Conservation (phyloP, 2,888 invertebrate genomes). For the Tanypteryx hageni region DNA sequence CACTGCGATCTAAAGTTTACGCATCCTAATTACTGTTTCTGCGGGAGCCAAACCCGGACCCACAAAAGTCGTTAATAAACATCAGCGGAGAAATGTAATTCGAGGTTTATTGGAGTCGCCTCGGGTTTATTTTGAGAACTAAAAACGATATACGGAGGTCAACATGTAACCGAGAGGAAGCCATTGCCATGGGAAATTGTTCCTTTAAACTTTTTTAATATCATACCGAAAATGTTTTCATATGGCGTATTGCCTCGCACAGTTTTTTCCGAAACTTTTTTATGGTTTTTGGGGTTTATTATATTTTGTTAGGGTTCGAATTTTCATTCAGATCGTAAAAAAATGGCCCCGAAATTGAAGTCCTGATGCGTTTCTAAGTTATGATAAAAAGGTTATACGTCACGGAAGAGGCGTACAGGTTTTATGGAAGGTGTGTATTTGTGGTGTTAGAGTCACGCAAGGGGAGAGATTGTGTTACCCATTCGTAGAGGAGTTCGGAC, state of each 20-base stretch:
- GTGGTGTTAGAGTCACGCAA: too few species aligned
- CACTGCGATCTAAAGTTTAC: neutral
- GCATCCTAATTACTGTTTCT: slow-evolving; percentile 33
- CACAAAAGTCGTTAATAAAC: slow-evolving; percentile 13
- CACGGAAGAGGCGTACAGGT: too few species aligned
- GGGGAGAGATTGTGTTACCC: too few species aligned
- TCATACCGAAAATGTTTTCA: slow-evolving; percentile 37
- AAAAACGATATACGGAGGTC: neutral
- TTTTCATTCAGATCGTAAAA: too few species aligned
- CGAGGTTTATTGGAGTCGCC: slow-evolving; percentile 43
- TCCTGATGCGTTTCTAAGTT: too few species aligned
- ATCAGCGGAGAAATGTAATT: slow-evolving; percentile 37
- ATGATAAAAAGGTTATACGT: too few species aligned
- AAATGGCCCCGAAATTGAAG: too few species aligned
- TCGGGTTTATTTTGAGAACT: slow-evolving; percentile 14
- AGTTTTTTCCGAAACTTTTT: slow-evolving; percentile 38
- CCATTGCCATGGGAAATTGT: slow-evolving; percentile 52
- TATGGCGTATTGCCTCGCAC: slow-evolving; percentile 28
- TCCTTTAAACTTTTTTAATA: slow-evolving; percentile 53
- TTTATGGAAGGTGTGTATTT: too few species aligned
- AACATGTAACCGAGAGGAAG: too few species aligned
- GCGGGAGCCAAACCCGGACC: neutral
- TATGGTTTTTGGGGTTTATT: neutral
- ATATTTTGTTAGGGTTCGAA: too few species aligned
- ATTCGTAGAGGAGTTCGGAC: too few species aligned